phyloP scores from a whole-genome alignment of 2,113 vertebrate species.

The Zosterops lateralis region DNA sequence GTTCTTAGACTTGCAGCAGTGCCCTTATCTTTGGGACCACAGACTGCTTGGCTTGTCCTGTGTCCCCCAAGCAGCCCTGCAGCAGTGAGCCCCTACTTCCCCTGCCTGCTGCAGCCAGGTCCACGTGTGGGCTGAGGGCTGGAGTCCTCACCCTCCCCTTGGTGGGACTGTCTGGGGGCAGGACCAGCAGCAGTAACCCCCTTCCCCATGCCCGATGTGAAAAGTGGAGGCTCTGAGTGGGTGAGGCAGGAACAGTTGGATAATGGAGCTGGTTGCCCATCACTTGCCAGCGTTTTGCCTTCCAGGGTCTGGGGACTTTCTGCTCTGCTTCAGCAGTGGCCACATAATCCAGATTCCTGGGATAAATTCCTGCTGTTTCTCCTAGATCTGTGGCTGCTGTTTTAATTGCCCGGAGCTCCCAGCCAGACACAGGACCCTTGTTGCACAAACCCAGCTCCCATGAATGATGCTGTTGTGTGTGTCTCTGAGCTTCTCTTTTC shows the following conservation, averaged over 20 bases:
- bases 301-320: background rate
- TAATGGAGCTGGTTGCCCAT: background rate
- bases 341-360: conserved; percentile 54
- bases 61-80: background rate
- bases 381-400: conserved; percentile 24
- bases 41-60: accelerated
- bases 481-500: conserved; percentile 5
- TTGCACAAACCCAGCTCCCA: conserved; percentile 21
- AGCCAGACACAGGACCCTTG: conserved; percentile 65
- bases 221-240: background rate
- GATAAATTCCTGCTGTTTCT: conserved; percentile 55
- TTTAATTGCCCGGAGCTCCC: conserved; percentile 21
- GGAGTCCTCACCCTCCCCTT: background rate
- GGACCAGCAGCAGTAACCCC: background rate
- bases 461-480: conserved; percentile 64
- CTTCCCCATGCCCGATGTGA: accelerated
- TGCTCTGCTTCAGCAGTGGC: conserved; percentile 14
- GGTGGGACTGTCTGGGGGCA: background rate
- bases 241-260: background rate
- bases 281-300: background rate
- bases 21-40: accelerated
- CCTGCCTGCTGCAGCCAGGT: background rate
- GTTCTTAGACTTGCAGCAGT: background rate
- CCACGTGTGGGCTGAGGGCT: accelerated
- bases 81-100: background rate